phyloP scores from a whole-genome alignment of 2,797 vertebrate species.

The Microctenopoma lineatum region DNA sequence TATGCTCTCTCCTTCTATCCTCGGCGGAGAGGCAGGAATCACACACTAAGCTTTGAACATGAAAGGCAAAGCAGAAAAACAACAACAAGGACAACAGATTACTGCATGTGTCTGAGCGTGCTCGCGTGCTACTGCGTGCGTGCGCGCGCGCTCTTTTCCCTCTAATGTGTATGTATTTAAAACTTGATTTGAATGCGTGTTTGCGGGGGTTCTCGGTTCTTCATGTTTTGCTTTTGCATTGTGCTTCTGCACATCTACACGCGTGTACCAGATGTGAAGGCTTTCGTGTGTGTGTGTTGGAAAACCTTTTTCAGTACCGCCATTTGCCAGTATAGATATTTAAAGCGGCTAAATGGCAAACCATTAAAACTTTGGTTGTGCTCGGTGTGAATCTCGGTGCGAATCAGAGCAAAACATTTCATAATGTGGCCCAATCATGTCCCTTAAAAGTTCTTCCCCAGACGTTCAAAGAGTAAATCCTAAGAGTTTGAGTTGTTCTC shows the following conservation, averaged over 20 bases:
- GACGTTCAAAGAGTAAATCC: constrained; percentile 50
- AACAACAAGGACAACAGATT: constrained; percentile 78
- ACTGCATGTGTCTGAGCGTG: constrained; percentile 58
- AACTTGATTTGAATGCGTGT: constrained; percentile 52
- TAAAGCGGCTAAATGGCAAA: constrained; percentile 27
- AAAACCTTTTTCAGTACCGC: constrained; percentile 28
- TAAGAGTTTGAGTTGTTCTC: constrained; percentile 42
- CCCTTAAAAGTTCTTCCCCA: constrained; percentile 43
- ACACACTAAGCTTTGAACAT: constrained; percentile 83
- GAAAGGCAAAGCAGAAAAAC: constrained; percentile 77
- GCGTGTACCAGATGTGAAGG: constrained; percentile 28
- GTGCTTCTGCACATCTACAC: constrained; percentile 27
- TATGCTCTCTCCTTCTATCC: constrained; percentile 73
- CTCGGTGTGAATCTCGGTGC: constrained; percentile 5
- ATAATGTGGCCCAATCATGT: constrained; percentile 29
- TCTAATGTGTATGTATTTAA: constrained; percentile 54
- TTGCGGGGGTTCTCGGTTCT: constrained; percentile 42
- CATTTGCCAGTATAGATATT: constrained; percentile 20
- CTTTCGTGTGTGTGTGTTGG: constrained; percentile 43
- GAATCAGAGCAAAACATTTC: constrained; percentile 39
- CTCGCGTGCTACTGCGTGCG: constrained; percentile 53
- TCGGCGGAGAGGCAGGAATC: constrained; percentile 71
- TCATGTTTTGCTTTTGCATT: constrained; percentile 38
- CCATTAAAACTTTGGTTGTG: constrained; percentile 55
- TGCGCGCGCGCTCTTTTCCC: constrained; percentile 32